A percentile compares a stretch with the other conserved stretches of the same genome.
phyloP scores from a whole-genome alignment of 1,140 invertebrate species.

The Plutomurus gul region DNA sequence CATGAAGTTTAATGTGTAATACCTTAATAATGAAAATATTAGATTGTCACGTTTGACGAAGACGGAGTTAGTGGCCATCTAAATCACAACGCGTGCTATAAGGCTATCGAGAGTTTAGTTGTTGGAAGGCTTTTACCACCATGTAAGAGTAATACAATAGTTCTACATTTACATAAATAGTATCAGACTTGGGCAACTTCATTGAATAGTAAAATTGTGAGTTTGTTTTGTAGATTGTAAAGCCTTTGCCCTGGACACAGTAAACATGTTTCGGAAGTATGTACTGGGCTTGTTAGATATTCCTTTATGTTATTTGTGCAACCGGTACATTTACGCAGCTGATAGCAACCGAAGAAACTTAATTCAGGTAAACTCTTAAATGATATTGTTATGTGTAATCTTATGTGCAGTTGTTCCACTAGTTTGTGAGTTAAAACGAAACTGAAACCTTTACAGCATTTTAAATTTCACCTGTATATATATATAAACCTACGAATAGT shows the following conservation, averaged over 20 bases:
- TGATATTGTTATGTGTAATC: neutral
- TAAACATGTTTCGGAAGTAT: constrained; percentile 86
- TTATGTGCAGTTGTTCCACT: too few species aligned
- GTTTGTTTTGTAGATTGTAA: constrained; percentile 58
- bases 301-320: constrained; percentile 74
- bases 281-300: constrained; percentile 76
- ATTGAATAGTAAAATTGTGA: neutral
- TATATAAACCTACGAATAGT: neutral
- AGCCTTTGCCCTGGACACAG: constrained; percentile 80
- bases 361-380: constrained; percentile 53
- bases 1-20: constrained; percentile 36
- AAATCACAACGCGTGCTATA: constrained; percentile 85
- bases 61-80: constrained; percentile 84
- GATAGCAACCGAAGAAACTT: constrained; percentile 55
- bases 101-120: constrained; percentile 74
- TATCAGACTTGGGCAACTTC: neutral
- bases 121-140: constrained; percentile 73
- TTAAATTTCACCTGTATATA: neutral
- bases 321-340: constrained; percentile 72
- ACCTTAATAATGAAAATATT: too few species aligned
- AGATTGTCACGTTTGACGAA: constrained; percentile 87
- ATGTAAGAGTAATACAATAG: constrained; percentile 61
- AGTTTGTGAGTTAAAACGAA: too few species aligned
- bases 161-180: neutral
- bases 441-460: neutral